phyloP scores from a whole-genome alignment of 2,888 invertebrate genomes.

The Catocala nupta region DNA sequence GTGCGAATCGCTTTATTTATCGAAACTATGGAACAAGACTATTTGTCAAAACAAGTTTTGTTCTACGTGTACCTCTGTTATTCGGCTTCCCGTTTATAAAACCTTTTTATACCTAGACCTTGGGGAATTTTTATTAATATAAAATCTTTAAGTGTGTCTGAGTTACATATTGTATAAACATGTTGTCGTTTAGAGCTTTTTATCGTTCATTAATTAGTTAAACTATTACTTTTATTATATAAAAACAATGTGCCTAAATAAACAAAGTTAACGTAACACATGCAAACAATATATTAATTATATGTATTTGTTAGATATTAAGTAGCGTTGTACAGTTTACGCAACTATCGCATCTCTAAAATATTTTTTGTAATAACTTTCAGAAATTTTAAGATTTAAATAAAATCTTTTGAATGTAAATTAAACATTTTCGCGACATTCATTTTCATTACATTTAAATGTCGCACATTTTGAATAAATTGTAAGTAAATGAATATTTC shows the following conservation, averaged over 20 bases:
- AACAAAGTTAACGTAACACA: conserved; percentile 57
- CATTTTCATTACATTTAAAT: background rate
- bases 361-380: conserved; percentile 37
- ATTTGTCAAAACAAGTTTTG: conserved; percentile 16
- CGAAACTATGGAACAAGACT: conserved; percentile 10
- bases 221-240: conserved; percentile 49
- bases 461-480: conserved; percentile 1
- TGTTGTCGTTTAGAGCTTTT: conserved; percentile 43
- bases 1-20: conserved; percentile 2
- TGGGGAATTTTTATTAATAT: conserved; percentile 27
- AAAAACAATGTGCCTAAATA: conserved; percentile 77
- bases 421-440: conserved; percentile 20
- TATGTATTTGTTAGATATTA: conserved; percentile 44
- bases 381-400: conserved; percentile 15
- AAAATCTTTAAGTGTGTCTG: conserved; percentile 14
- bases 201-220: conserved; percentile 37
- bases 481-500: background rate
- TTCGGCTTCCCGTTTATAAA: conserved; percentile 20
- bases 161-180: conserved; percentile 21
- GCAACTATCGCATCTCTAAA: conserved; percentile 42
- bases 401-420: conserved; percentile 19
- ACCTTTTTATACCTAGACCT: conserved; percentile 25
- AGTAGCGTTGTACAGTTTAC: conserved; percentile 35
- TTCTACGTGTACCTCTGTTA: conserved; percentile 36
- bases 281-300: conserved; percentile 40